Percentiles rank a stretch among this genome's conserved stretches.
Conservation (phyloP, 2,113 vertebrate genomes). For the Stomatorhinus ivindoensis region DNA sequence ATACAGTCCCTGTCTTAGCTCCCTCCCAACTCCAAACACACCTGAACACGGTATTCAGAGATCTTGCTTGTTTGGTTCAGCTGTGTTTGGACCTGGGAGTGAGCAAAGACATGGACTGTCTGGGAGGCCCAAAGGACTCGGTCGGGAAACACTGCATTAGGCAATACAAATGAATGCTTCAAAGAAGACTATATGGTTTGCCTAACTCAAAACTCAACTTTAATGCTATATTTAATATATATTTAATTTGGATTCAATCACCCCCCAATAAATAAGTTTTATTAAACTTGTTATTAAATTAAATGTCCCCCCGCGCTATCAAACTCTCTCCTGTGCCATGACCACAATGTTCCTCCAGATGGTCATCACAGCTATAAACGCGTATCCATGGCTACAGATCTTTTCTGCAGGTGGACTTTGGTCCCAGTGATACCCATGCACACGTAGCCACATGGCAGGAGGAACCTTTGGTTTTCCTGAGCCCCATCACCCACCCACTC, state of each 20-base stretch:
- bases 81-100: not conserved
- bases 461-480: not conserved
- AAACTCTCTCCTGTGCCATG: not conserved
- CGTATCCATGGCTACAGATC: not conserved
- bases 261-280: not conserved
- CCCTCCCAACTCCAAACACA: not conserved
- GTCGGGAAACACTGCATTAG: not conserved
- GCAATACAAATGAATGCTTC: not conserved
- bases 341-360: not conserved
- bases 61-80: not conserved
- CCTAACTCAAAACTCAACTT: not conserved
- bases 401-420: not conserved
- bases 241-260: not conserved
- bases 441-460: not conserved
- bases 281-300: not conserved
- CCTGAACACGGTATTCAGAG: not conserved
- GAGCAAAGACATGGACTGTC: not conserved
- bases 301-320: not conserved
- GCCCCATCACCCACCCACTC: not conserved
- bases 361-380: not conserved
- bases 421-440: not conserved
- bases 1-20: not conserved
- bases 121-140: not conserved
- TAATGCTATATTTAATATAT: not conserved
- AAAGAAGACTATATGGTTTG: not conserved